Evolutionary conservation across 2,113 vertebrate species (phyloP).

Genomic region (Agelaius tricolor): DNA sequence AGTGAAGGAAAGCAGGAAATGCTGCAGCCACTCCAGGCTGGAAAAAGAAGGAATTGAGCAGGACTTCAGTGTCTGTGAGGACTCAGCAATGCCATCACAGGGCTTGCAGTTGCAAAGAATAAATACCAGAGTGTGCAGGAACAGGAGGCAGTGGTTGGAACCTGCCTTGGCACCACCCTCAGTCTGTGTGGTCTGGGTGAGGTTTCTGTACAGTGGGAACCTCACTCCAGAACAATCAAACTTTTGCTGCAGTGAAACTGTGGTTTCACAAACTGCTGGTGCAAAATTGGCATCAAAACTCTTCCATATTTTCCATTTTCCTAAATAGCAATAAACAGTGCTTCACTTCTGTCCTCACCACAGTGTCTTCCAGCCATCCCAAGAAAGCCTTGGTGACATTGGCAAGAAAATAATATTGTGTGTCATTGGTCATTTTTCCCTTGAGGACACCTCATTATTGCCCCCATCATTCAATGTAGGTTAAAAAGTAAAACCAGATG

Average conservation of each 20-base stretch:
- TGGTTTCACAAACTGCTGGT: background rate
- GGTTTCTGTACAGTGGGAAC: background rate
- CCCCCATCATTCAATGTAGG: background rate
- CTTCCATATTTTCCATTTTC: background rate
- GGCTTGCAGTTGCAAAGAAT: fast-evolving
- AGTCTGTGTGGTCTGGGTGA: background rate
- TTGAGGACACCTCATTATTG: background rate
- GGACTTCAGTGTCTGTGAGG: background rate
- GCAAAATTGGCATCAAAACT: background rate
- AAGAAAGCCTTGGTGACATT: background rate
- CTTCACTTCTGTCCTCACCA: background rate
- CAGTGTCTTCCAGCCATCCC: fast-evolving
- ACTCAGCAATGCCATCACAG: background rate
- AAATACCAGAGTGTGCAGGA: background rate
- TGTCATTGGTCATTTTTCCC: background rate
- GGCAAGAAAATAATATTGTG: background rate
- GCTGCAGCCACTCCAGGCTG: background rate
- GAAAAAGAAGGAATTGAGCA: background rate
- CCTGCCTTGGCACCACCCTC: background rate
- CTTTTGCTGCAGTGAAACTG: background rate
- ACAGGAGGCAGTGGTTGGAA: background rate
- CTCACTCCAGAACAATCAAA: fast-evolving
- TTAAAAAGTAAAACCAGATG: background rate
- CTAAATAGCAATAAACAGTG: background rate
- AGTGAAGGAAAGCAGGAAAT: background rate